Percentiles rank a stretch among this genome's conserved stretches.
These are phyloP conservation scores for Tupiocoris notatus DNA, from an alignment of 2,888 invertebrate species.

Conservation along the genomic window DNA sequence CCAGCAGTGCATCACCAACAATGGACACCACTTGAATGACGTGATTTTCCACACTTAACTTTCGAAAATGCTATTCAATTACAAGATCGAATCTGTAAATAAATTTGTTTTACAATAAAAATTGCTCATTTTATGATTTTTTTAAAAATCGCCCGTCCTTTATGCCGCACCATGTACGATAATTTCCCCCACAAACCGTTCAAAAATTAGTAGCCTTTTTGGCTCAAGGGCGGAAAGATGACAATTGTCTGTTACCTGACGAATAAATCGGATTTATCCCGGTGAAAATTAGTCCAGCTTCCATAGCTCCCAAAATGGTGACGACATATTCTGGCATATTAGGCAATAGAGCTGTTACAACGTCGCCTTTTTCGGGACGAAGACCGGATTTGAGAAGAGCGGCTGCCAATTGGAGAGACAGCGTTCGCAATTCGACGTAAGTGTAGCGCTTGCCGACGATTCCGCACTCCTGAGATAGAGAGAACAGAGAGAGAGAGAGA, in stretches of 20 bases:
- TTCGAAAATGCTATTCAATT: no score
- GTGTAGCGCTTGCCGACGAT: constrained; percentile 71
- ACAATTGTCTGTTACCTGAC: constrained; percentile 51
- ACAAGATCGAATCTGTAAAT: no score
- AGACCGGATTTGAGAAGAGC: constrained; percentile 67
- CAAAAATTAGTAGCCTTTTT: not conserved
- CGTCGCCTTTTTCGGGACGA: constrained; percentile 59
- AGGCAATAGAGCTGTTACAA: constrained; percentile 69
- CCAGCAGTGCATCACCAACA: no score
- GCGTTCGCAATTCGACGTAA: constrained; percentile 65
- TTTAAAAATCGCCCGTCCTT: no score
- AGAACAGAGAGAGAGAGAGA: no score
- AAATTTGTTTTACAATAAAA: no score
- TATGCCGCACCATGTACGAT: no score
- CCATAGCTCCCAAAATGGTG: constrained; percentile 64
- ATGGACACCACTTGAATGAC: no score
- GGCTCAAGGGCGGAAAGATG: not conserved
- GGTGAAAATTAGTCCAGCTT: constrained; percentile 68
- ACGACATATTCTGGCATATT: constrained; percentile 75
- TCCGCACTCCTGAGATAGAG: constrained; percentile 72
- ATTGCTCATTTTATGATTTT: no score
- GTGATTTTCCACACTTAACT: no score
- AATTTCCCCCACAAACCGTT: no score
- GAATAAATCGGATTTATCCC: constrained; percentile 75
- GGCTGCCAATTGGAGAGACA: constrained; percentile 65